These are phyloP conservation scores for Centropus unirufus DNA, from an alignment of 2,113 vertebrate species.

Conservation along the genomic window DNA sequence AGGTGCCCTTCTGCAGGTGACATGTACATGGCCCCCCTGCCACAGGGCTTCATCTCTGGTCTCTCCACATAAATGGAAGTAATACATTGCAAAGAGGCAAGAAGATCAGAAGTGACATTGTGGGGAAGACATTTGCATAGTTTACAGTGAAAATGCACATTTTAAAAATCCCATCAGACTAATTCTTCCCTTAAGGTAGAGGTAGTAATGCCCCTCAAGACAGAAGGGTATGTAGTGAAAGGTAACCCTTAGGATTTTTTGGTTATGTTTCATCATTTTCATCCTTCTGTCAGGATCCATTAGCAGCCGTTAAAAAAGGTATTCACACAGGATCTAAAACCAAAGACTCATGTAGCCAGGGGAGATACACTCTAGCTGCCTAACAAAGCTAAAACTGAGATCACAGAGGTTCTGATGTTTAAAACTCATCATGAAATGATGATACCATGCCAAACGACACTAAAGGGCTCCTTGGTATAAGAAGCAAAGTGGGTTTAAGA, in stretches of 20 bases:
- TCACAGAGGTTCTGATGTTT: conserved; percentile 59
- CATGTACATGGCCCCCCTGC: neutral
- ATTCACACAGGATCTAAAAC: conserved; percentile 50
- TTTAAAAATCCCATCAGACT: conserved; percentile 56
- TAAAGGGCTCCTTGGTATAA: conserved; percentile 39
- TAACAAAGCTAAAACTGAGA: conserved; percentile 55
- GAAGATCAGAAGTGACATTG: conserved; percentile 60
- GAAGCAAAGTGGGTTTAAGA: conserved; percentile 11
- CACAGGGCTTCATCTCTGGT: neutral
- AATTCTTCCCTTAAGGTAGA: conserved; percentile 59
- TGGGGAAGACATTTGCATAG: conserved; percentile 56
- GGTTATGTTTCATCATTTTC: conserved; percentile 57
- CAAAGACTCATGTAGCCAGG: conserved; percentile 48
- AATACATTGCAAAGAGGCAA: neutral
- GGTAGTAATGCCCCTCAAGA: conserved; percentile 29
- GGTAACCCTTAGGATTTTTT: conserved; percentile 65
- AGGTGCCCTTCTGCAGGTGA: conserved; percentile 15
- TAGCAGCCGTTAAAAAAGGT: conserved; percentile 24
- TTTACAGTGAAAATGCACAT: conserved; percentile 47
- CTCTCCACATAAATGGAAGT: neutral
- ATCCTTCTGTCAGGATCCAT: conserved; percentile 63
- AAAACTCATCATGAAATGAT: conserved; percentile 37
- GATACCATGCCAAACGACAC: conserved; percentile 45
- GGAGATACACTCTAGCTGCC: conserved; percentile 9
- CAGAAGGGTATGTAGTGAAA: conserved; percentile 12